phyloP scores from a whole-genome alignment of 1,140 invertebrate species.

The Trachelipus rathkii region DNA sequence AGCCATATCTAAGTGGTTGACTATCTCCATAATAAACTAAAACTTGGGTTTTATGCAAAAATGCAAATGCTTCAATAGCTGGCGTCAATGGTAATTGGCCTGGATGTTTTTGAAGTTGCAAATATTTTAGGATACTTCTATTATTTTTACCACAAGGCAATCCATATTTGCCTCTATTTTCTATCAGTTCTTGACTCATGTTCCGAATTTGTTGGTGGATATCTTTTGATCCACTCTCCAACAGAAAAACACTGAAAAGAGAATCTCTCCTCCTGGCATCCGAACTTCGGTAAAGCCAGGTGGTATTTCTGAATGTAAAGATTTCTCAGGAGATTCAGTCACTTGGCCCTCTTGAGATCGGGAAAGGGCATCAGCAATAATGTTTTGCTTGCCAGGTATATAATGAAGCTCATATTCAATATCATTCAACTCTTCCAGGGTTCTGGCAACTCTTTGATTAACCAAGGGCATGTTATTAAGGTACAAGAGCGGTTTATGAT shows the following conservation, averaged over 20 bases:
- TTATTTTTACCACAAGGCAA: no score
- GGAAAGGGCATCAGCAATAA: background rate
- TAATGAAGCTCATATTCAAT: conserved; percentile 22
- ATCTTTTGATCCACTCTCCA: no score
- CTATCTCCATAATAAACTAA: no score
- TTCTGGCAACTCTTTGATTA: background rate
- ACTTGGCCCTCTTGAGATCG: background rate
- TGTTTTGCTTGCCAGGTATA: background rate
- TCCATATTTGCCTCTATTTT: no score
- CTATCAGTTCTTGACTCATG: no score
- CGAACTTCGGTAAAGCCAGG: background rate
- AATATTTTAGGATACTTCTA: no score
- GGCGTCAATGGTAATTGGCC: no score
- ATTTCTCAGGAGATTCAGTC: background rate
- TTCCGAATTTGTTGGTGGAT: no score
- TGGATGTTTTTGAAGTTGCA: no score
- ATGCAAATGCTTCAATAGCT: no score
- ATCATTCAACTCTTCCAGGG: conserved; percentile 12
- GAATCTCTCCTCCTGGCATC: background rate
- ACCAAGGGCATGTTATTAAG: conserved; percentile 6
- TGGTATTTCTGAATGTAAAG: background rate
- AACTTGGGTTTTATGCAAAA: no score
- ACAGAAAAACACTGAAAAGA: background rate
- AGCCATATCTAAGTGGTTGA: no score
- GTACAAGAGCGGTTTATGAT: conserved; percentile 9